Conservation (phyloP, 2,797 vertebrate genomes). For the Valencia hispanica region DNA sequence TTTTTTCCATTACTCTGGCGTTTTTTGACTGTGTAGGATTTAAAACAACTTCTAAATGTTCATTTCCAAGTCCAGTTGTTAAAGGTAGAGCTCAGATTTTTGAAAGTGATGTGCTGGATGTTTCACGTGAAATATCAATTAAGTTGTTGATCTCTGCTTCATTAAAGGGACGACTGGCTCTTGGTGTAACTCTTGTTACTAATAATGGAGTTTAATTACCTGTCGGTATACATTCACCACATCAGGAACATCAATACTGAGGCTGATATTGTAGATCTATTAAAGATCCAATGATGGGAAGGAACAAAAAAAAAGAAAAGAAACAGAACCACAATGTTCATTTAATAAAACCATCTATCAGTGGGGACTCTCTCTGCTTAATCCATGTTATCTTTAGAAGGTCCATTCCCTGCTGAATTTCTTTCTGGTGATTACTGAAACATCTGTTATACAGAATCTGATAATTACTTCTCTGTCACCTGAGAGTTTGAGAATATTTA, state of each 20-base stretch:
- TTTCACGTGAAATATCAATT: background rate
- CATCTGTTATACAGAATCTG: constrained; percentile 8
- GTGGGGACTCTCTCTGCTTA: background rate
- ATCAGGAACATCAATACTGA: background rate
- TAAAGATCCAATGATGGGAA: background rate
- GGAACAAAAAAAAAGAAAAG: background rate
- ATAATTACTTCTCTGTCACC: background rate
- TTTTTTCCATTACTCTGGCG: background rate
- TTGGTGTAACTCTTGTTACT: too few species aligned
- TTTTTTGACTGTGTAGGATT: background rate
- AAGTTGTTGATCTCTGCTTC: too few species aligned
- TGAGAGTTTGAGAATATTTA: background rate
- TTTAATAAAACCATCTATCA: background rate
- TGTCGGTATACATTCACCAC: too few species aligned
- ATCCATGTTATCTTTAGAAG: background rate
- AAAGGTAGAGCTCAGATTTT: background rate
- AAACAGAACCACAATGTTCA: background rate
- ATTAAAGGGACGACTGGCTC: too few species aligned
- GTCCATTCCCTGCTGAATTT: background rate
- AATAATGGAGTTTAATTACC: too few species aligned
- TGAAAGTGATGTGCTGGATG: background rate
- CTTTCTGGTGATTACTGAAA: constrained; percentile 1
- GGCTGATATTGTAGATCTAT: background rate
- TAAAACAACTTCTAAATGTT: background rate
- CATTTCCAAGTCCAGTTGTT: background rate